These are phyloP conservation scores for Palythoa caribaeorum DNA, from an alignment of 92 coral and sea anemone genomes.

Conservation along the genomic window DNA sequence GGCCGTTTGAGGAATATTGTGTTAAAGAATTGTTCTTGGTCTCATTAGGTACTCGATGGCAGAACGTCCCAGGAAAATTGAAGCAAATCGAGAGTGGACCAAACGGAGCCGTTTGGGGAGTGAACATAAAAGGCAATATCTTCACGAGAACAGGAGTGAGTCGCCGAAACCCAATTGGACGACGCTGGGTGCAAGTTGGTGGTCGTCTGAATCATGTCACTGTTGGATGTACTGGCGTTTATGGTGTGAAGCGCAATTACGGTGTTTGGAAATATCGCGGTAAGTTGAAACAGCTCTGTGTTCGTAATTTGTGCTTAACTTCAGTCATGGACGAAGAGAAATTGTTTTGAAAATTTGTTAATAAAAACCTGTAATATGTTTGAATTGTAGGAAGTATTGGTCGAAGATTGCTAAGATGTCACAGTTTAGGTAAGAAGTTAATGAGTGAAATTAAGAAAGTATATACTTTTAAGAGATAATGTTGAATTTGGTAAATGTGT, in stretches of 20 bases:
- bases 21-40: background rate
- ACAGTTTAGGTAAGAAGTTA: background rate
- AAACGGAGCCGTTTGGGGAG: constrained; percentile 12
- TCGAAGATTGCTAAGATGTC: background rate
- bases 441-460: no score
- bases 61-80: background rate
- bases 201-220: background rate
- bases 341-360: background rate
- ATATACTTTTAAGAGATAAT: no score
- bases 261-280: constrained; percentile 13
- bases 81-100: background rate
- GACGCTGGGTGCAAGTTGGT: background rate
- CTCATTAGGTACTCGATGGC: constrained; percentile 6
- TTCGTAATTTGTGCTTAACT: background rate
- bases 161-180: background rate
- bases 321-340: no score
- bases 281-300: background rate
- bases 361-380: background rate
- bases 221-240: constrained; percentile 29
- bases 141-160: background rate
- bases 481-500: background rate
- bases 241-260: background rate
- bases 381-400: background rate
- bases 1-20: background rate
- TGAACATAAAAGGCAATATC: background rate